These are phyloP conservation scores for Esox masquinongy DNA, from an alignment of 2,797 vertebrate species.

Conservation along the genomic window DNA sequence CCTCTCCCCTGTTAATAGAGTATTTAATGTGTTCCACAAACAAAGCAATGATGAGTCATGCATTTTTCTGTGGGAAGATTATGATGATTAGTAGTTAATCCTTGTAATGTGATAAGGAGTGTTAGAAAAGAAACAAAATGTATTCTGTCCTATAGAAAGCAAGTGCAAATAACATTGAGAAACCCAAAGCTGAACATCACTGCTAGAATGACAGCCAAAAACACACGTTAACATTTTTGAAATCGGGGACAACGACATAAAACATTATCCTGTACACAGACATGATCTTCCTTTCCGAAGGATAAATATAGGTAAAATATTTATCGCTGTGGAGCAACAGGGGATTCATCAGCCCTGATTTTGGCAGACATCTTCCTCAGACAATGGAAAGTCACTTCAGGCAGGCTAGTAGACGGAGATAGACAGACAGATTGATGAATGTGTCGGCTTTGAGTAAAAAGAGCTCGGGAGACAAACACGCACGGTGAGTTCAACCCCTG, in stretches of 20 bases:
- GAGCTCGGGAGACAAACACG: conserved; percentile 46
- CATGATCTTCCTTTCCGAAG: conserved; percentile 34
- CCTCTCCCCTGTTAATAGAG: conserved; percentile 37
- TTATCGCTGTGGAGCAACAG: conserved; percentile 23
- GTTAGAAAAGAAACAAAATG: conserved; percentile 34
- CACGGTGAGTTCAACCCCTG: conserved; percentile 45
- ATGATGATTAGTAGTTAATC: conserved; percentile 50
- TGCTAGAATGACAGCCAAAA: conserved; percentile 5
- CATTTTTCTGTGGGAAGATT: conserved; percentile 45
- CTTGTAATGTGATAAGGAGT: conserved; percentile 54
- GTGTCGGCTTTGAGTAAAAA: conserved; percentile 52
- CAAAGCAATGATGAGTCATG: conserved; percentile 48
- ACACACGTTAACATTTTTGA: conserved; percentile 42
- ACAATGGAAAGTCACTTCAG: conserved; percentile 37
- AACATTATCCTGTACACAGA: conserved; percentile 17
- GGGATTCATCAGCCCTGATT: conserved; percentile 16
- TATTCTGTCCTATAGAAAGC: conserved; percentile 28
- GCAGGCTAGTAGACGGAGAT: conserved; percentile 26
- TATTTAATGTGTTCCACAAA: conserved; percentile 47
- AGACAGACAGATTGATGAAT: conserved; percentile 66
- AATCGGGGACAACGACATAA: conserved; percentile 24
- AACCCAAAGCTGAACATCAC: conserved; percentile 16
- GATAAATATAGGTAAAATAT: conserved; percentile 23
- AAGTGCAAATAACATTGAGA: neutral
- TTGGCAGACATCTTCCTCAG: conserved; percentile 9